phyloP scores from a whole-genome alignment of 2,888 invertebrate genomes.

The Malacosoma neustria region DNA sequence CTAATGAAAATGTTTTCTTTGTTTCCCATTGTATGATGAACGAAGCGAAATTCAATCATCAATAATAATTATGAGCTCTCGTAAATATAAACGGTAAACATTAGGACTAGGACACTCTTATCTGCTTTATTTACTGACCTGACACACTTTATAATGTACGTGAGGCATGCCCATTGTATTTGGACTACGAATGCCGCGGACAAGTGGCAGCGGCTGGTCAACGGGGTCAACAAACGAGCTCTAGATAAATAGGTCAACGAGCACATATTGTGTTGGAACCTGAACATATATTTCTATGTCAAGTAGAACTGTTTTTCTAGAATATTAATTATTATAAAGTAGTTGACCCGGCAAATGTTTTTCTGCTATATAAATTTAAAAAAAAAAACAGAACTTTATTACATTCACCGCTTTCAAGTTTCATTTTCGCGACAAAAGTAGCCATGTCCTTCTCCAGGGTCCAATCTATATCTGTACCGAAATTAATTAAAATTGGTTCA shows the following conservation, averaged over 20 bases:
- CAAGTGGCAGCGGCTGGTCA: slow-evolving; percentile 29
- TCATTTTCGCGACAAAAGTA: too few species aligned
- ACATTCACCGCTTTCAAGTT: too few species aligned
- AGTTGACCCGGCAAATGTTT: too few species aligned
- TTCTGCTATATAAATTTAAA: too few species aligned
- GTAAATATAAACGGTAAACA: background rate
- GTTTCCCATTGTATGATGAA: too few species aligned
- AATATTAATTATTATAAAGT: too few species aligned
- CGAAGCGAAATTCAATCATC: background rate
- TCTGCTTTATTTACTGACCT: background rate
- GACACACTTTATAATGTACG: background rate
- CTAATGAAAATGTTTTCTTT: too few species aligned
- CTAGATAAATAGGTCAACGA: slow-evolving; percentile 34
- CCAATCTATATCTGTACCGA: too few species aligned
- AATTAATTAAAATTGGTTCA: too few species aligned
- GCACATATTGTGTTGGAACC: slow-evolving; percentile 23
- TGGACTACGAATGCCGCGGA: background rate
- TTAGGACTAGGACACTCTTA: background rate
- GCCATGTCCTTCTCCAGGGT: too few species aligned
- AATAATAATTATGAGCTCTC: background rate
- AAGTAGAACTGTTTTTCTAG: too few species aligned
- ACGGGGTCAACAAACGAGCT: slow-evolving; percentile 49
- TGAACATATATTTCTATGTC: slow-evolving; percentile 18
- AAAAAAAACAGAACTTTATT: too few species aligned
- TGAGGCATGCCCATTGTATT: background rate